Evolutionary conservation across 1,140 invertebrate species (phyloP), one percentile per base, ranked within the genome.

Genomic region (Pogonomyrmex californicus): DNA sequence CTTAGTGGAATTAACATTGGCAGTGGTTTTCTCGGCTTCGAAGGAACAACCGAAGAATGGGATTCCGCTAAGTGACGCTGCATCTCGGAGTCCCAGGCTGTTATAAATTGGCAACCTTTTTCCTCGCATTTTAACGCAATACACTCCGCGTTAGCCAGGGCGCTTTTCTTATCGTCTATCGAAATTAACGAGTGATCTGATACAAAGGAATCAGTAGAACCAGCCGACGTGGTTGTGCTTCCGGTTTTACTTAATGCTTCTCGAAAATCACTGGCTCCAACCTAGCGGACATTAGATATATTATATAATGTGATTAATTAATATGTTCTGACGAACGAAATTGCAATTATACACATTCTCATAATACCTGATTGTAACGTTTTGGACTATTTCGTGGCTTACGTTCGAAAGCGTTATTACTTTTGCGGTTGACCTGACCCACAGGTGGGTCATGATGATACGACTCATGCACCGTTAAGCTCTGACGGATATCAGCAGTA

Each of bases 401-500:
- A 91, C 96, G 91, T 92, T 95, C 92, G 92, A 95, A 93, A 71
- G 95, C 91, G 91, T 93, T 83, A 92, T 92, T 91, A 94, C 94
- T 90, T 93, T 95, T 94, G 85, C 93, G 92, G 85, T 86, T 93
- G 90, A 93, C 91, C 91, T 97, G 96, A 56, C 97, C 97, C 75
- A 97, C 97, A 1, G 97, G 96, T 65, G 97, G 97, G 91, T 98
- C 96, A 95, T 98, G 97, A 93, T 98, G 97, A 95, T 98, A 98
- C 95, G 98, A 97, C 92, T 99, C 97, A 94, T 99, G 98, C 36
- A 99, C 97, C 1, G 98, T 99, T 81, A 99, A 95, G 93, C 98
- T 98, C 92, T 99, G 98, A 92, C 98, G 98, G 90, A 98, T 99
- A 91, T 98, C 98, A 14, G 98, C 98, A 0, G 98, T 98, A 94